Evolutionary conservation across 2,113 vertebrate genomes (phyloP).

Genomic region (Pluvialis apricaria): DNA sequence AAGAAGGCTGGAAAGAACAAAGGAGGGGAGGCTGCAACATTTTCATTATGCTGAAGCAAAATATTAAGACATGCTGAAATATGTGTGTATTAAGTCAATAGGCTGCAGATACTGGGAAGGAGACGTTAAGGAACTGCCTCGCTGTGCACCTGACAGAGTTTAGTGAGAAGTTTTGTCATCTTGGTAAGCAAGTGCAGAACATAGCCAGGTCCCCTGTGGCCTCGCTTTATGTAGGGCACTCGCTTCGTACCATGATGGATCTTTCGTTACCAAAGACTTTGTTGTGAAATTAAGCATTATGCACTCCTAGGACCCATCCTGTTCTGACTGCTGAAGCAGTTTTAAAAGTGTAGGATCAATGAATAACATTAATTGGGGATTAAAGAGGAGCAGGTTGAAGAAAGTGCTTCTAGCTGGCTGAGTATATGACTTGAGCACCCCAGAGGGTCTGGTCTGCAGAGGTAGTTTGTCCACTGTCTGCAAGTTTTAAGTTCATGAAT

Average conservation of each 20-base stretch:
- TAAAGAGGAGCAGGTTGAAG: neutral
- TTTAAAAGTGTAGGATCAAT: conserved; percentile 43
- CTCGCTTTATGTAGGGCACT: conserved; percentile 45
- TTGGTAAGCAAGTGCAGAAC: neutral
- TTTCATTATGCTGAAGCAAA: conserved; percentile 14
- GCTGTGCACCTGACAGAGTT: neutral
- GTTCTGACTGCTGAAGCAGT: conserved; percentile 9
- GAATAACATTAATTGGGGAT: conserved; percentile 1
- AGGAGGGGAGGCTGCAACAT: neutral
- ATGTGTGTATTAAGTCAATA: neutral
- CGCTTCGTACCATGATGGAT: conserved; percentile 29
- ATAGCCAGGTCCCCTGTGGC: neutral
- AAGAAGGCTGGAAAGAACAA: neutral
- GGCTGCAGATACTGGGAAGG: conserved; percentile 1
- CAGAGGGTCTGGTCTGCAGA: neutral
- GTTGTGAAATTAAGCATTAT: conserved; percentile 3
- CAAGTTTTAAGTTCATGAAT: neutral
- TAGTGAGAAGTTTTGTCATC: neutral
- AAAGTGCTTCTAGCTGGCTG: neutral
- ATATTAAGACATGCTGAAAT: conserved; percentile 27
- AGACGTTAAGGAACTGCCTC: neutral
- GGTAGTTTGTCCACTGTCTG: neutral
- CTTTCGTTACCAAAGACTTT: conserved; percentile 30
- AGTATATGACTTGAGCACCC: neutral
- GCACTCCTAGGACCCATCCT: neutral